Conservation (phyloP, 2,797 vertebrate species). For the Siniperca undulata region DNA sequence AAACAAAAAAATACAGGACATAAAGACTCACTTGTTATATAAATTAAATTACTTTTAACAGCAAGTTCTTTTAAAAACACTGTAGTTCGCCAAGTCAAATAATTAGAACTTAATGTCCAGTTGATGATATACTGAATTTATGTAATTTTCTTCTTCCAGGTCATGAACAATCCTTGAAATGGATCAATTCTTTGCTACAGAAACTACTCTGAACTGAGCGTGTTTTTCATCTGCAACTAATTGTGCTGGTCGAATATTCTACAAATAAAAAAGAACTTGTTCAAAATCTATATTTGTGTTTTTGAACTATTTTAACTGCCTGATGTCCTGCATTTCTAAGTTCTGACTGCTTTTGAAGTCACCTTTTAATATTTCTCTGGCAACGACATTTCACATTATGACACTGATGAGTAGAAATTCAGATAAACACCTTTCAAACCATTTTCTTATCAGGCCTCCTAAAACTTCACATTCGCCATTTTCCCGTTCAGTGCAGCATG, state of each 20-base stretch:
- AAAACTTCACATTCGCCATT: conserved; percentile 2
- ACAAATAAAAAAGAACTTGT: conserved; percentile 18
- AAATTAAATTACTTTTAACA: not conserved
- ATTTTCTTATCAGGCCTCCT: not conserved
- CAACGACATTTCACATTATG: not conserved
- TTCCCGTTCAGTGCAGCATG: conserved; percentile 1
- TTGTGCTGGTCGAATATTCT: not conserved
- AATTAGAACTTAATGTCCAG: not conserved
- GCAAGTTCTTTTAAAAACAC: not conserved
- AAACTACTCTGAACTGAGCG: not conserved
- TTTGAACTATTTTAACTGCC: not conserved
- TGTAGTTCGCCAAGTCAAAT: not conserved
- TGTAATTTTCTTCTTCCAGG: conserved; percentile 30
- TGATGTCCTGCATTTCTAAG: not conserved
- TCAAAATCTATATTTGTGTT: conserved; percentile 12
- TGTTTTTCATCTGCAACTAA: conserved; percentile 4
- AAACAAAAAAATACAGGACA: not conserved
- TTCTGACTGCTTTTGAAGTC: not conserved
- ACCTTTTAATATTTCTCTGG: not conserved
- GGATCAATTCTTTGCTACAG: not conserved
- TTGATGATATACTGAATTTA: not conserved
- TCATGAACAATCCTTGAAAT: conserved; percentile 20
- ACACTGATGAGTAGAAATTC: not conserved
- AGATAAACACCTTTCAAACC: not conserved
- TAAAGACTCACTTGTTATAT: not conserved